These are phyloP conservation scores for Muscicapa comitata DNA, from an alignment of 2,797 vertebrate species.

Conservation along the genomic window DNA sequence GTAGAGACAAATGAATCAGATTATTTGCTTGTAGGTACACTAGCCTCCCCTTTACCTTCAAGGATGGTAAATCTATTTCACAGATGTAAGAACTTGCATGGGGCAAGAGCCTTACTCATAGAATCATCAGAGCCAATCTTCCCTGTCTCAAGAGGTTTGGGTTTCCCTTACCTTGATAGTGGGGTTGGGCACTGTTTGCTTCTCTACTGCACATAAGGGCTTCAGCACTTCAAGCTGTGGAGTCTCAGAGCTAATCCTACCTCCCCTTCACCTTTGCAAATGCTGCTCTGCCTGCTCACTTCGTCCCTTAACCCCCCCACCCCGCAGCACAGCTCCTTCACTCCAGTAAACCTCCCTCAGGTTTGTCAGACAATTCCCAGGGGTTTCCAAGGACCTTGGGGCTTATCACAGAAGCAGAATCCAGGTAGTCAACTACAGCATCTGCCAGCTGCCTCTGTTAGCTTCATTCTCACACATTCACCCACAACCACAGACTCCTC, in stretches of 20 bases:
- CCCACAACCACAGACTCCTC: background rate
- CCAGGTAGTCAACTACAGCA: background rate
- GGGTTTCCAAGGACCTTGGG: background rate
- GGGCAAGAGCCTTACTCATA: background rate
- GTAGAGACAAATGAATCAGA: background rate
- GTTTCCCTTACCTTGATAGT: background rate
- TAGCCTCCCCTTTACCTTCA: rapidly evolving
- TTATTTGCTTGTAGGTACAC: background rate
- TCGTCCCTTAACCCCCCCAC: background rate
- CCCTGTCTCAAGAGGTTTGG: background rate
- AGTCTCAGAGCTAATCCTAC: background rate
- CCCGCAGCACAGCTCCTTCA: background rate
- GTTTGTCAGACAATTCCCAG: background rate
- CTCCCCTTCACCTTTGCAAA: background rate
- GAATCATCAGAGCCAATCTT: background rate
- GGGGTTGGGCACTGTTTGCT: background rate
- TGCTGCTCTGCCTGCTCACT: background rate
- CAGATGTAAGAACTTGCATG: background rate
- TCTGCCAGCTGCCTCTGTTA: background rate
- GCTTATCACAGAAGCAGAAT: background rate
- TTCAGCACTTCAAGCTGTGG: background rate
- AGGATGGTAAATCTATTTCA: background rate
- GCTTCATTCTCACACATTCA: background rate
- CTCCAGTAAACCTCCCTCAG: background rate
- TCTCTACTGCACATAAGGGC: background rate